Evolutionary conservation across 2,888 invertebrate species (phyloP).

Genomic region (Cepaea hortensis): DNA sequence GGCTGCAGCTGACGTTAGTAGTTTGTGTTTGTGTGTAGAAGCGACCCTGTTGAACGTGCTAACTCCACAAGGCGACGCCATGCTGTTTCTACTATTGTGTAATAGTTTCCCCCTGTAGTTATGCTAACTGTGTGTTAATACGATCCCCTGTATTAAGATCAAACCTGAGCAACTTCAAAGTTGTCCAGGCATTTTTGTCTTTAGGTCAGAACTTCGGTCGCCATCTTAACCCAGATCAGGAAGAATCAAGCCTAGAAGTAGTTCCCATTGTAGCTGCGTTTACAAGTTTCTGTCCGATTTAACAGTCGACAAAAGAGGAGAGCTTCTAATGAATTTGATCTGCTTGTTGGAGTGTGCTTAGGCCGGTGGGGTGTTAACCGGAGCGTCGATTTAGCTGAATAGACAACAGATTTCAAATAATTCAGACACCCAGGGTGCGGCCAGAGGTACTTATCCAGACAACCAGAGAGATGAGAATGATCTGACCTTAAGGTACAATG

Average conservation of each 20-base stretch:
- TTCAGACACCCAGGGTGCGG: background rate
- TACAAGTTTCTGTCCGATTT: constrained; percentile 16
- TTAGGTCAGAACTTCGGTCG: background rate
- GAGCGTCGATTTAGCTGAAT: background rate
- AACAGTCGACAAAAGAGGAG: background rate
- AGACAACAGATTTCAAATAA: constrained; percentile 6
- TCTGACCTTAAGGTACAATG: constrained; percentile 13
- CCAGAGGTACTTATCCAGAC: background rate
- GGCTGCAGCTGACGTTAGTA: background rate
- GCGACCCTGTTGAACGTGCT: background rate
- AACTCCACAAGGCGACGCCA: background rate
- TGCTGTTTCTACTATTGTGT: background rate
- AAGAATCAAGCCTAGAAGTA: background rate
- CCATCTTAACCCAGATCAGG: constrained; percentile 17
- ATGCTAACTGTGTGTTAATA: background rate
- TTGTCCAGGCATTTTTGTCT: background rate
- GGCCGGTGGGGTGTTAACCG: background rate
- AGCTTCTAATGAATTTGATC: constrained; percentile 12
- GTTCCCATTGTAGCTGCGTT: background rate
- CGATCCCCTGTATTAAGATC: background rate
- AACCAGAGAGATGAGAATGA: constrained; percentile 7
- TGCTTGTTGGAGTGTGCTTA: constrained; percentile 14
- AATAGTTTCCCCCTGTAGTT: background rate
- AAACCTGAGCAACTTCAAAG: background rate
- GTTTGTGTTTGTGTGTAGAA: background rate